Conservation (phyloP, 1,140 invertebrate species). For the Aricia agestis region DNA sequence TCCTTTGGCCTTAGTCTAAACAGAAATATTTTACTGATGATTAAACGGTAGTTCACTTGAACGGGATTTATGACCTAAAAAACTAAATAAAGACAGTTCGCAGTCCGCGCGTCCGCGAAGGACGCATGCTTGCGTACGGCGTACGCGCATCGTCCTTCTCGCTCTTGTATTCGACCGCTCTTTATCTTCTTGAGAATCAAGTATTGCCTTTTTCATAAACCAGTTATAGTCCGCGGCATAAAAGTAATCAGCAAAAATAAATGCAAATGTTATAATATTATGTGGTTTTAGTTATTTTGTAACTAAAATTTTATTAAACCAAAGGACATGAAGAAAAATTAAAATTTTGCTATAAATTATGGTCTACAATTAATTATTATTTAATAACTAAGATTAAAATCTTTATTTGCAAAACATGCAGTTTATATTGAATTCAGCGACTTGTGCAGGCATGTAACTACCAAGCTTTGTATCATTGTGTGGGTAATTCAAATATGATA, state of each 20-base stretch:
- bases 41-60: conserved; percentile 44
- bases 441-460: too few relatives aligned
- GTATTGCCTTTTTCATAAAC: conserved; percentile 52
- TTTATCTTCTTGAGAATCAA: conserved; percentile 46
- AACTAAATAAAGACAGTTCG: conserved; percentile 41
- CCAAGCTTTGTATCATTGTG: too few relatives aligned
- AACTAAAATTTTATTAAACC: too few relatives aligned
- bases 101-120: conserved; percentile 55
- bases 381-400: too few relatives aligned
- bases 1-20: too few relatives aligned
- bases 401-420: too few relatives aligned
- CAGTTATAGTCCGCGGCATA: conserved; percentile 39
- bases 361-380: too few relatives aligned
- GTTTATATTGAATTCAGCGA: too few relatives aligned
- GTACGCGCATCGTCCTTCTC: conserved; percentile 44
- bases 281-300: too few relatives aligned
- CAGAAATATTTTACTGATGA: not conserved
- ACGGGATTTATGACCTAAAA: conserved; percentile 35
- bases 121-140: conserved; percentile 59
- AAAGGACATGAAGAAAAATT: too few relatives aligned
- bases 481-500: too few relatives aligned
- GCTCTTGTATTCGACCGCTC: conserved; percentile 25
- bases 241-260: conserved; percentile 49
- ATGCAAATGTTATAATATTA: conserved; percentile 38
- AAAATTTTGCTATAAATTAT: too few relatives aligned